Base-by-base conservation (phyloP, 1,140 invertebrate genomes). In the Bradynema listronoti region DNA sequence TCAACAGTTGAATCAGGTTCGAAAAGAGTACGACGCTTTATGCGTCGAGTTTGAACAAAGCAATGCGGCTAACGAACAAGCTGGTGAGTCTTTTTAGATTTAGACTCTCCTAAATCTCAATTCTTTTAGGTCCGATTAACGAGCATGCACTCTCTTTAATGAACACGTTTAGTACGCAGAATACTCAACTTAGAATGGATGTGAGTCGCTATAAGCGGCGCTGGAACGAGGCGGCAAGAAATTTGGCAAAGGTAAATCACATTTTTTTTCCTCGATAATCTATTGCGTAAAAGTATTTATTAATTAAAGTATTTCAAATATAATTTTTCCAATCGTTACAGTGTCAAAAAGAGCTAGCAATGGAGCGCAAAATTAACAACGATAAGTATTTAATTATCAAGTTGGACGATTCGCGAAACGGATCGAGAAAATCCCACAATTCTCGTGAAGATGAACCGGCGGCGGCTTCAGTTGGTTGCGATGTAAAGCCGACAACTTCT, bases 11-110 rank as follows among this genome's bases (percentile, higher is more conserved):
- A 56, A 72, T 25, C 24, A 32, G 4, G 66, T 69, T 4, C 39
- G 55, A n/a, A 62, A 64, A 51, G 65, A 67, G 42, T 67, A 58
- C 69, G 60, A 71, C 34, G 46, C 43, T 51, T 27, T 67, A 22
- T 71, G 65, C 29, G 45, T 67, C 29, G 65, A 67, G 27, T 67
- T 65, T 52, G 65, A 67, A 39, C 27, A 65, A 36, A 70, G 56
- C 39, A 65, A 33, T 16, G 57, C 57, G 9, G 50, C 61, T 1
- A 61, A 49, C 19, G 61, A 63, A 39, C 61, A 63, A 54, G 62
- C 61, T 9, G 43, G 52, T 55, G 16, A 4, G 47, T 43, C n/a
- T n/a, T n/a, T 59, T 56, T 58, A 58, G 58, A 47, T 14, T n/a
- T n/a, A 24, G 7, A 9, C 45, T 7, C 45, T 9, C 29, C 7